A percentile compares a stretch with the other conserved stretches of the same genome.
phyloP scores from a whole-genome alignment of 2,888 invertebrate genomes.

The Pyrochroa serraticornis region DNA sequence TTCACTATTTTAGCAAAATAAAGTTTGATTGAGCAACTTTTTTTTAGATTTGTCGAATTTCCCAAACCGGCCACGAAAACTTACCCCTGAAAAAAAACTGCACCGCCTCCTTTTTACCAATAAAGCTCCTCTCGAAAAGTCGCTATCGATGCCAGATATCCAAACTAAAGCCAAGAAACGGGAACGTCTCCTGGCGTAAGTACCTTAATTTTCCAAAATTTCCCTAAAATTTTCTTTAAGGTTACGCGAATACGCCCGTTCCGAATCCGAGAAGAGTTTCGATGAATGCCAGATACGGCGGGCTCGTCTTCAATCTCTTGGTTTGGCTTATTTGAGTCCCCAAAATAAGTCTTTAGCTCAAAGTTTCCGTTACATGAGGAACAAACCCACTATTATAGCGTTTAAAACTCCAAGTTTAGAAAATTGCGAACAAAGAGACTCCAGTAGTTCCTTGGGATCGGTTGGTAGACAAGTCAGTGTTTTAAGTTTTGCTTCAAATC shows the following conservation, averaged over 20 bases:
- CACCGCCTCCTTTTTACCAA: slow-evolving; percentile 43
- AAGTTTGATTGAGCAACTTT: too few species aligned
- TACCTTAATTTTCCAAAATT: slow-evolving; percentile 36
- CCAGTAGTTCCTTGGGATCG: slow-evolving; percentile 64
- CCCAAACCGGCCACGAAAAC: slow-evolving; percentile 45
- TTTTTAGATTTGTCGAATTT: slow-evolving; percentile 4
- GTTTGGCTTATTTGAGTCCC: slow-evolving; percentile 73
- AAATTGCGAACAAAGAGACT: slow-evolving; percentile 66
- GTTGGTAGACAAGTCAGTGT: slow-evolving; percentile 60
- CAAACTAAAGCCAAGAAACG: slow-evolving; percentile 75
- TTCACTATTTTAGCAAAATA: too few species aligned
- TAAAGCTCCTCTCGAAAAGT: slow-evolving; percentile 74
- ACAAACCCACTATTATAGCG: slow-evolving; percentile 86
- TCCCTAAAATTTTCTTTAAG: slow-evolving; percentile 55
- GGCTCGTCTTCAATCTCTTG: slow-evolving; percentile 69
- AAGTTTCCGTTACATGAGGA: slow-evolving; percentile 88
- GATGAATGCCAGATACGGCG: slow-evolving; percentile 70
- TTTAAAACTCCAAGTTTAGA: slow-evolving; percentile 84
- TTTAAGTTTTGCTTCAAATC: slow-evolving; percentile 55
- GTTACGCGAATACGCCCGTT: slow-evolving; percentile 73
- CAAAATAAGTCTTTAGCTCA: slow-evolving; percentile 82
- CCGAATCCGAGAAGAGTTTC: slow-evolving; percentile 81
- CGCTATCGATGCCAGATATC: slow-evolving; percentile 84
- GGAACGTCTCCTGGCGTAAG: slow-evolving; percentile 74
- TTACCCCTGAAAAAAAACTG: slow-evolving; percentile 60